Evolutionary conservation across 1,140 invertebrate genomes (phyloP).

Genomic region (Drosophila ficusphila): DNA sequence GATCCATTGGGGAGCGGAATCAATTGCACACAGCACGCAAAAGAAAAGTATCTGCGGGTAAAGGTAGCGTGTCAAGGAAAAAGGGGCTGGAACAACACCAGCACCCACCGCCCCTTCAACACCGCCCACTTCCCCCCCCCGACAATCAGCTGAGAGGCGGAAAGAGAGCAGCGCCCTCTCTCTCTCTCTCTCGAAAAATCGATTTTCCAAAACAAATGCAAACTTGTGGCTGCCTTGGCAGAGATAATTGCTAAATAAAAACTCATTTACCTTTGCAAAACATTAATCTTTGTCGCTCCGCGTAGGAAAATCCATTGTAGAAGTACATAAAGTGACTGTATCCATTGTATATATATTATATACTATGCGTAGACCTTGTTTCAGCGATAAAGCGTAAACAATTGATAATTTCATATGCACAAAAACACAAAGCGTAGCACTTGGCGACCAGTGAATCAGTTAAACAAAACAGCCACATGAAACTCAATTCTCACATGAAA

Average conservation of each 20-base stretch:
- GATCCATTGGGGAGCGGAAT: constrained; percentile 6
- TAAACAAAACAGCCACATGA: constrained; percentile 37
- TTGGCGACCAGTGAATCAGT: constrained; percentile 23
- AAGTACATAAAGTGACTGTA: neutral
- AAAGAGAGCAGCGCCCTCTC: constrained; percentile 43
- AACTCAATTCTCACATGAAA: constrained; percentile 37
- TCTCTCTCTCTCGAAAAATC: constrained; percentile 24
- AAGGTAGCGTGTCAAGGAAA: constrained; percentile 60
- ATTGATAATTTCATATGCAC: constrained; percentile 32
- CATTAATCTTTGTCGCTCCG: constrained; percentile 1
- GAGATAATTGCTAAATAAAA: constrained; percentile 17
- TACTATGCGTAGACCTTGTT: constrained; percentile 16
- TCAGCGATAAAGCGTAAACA: constrained; percentile 21
- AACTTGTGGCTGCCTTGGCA: constrained; percentile 41
- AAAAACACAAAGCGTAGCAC: constrained; percentile 6
- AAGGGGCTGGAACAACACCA: constrained; percentile 20
- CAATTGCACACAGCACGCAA: constrained; percentile 38
- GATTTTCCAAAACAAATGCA: constrained; percentile 52
- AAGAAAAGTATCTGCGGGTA: constrained; percentile 22
- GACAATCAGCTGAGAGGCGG: constrained; percentile 44
- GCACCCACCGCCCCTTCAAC: neutral
- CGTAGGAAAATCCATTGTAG: constrained; percentile 7
- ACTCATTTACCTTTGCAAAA: constrained; percentile 35
- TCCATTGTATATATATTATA: neutral
- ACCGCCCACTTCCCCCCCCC: constrained; percentile 4